A percentile compares a stretch with the other conserved stretches of the same genome.
phyloP scores from a whole-genome alignment of 2,113 vertebrate genomes.

The Antechinus stuartii region DNA sequence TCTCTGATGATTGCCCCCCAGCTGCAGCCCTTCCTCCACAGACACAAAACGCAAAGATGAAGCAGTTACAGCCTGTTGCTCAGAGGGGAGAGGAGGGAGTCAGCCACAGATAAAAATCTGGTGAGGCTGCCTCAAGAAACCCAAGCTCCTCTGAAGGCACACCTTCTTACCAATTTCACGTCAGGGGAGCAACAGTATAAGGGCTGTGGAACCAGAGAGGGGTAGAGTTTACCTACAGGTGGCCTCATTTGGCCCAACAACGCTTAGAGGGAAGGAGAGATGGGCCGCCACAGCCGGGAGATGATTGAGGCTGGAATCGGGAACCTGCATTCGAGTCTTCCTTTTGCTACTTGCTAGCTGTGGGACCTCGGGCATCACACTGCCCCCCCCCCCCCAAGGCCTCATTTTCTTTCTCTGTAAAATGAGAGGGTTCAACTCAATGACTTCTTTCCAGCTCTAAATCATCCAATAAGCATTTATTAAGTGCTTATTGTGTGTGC shows the following conservation, averaged over 20 bases:
- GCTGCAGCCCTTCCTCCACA: background rate
- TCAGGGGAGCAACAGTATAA: background rate
- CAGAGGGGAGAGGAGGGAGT: conserved; percentile 35
- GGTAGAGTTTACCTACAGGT: background rate
- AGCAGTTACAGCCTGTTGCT: conserved; percentile 39
- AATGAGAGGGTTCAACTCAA: background rate
- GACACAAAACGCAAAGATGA: conserved; percentile 59
- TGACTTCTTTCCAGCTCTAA: background rate
- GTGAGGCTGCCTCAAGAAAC: conserved; percentile 17
- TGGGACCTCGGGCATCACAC: conserved; percentile 1
- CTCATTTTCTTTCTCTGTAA: background rate
- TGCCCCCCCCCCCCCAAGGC: background rate
- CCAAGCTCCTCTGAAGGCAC: conserved; percentile 12
- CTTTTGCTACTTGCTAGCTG: background rate
- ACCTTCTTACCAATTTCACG: background rate
- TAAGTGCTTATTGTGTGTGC: background rate
- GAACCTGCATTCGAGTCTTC: conserved; percentile 10
- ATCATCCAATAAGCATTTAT: background rate
- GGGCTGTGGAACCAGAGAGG: background rate
- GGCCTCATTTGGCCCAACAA: background rate
- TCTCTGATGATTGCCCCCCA: conserved; percentile 54
- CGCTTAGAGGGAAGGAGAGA: background rate
- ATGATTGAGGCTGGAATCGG: background rate
- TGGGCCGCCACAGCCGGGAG: background rate
- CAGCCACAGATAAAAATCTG: conserved; percentile 36